A percentile compares a stretch with the other conserved stretches of the same genome.
Evolutionary conservation across 2,888 invertebrate genomes (phyloP).

Genomic region (Flexamia atlantica): DNA sequence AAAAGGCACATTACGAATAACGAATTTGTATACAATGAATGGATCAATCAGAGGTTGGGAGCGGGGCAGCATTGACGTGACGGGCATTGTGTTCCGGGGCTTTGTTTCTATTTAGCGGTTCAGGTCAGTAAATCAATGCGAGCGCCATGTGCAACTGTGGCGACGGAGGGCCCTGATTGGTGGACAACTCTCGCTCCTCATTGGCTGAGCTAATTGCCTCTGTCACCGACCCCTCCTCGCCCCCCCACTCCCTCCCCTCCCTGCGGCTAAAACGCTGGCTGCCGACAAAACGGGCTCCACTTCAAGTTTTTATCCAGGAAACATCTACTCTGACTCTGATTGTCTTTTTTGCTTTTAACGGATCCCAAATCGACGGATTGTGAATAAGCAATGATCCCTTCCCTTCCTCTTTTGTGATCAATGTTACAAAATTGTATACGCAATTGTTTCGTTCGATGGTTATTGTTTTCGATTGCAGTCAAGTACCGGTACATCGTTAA

Average conservation of each 20-base stretch:
- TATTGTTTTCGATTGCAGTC: not conserved
- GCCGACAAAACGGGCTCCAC: constrained; percentile 23
- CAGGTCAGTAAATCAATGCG: constrained; percentile 61
- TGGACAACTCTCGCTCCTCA: constrained; percentile 60
- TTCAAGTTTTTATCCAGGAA: constrained; percentile 22
- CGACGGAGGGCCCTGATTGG: constrained; percentile 49
- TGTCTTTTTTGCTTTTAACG: constrained; percentile 21
- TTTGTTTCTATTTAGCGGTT: constrained; percentile 58
- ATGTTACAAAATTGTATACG: constrained; percentile 1
- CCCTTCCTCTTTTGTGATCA: not conserved
- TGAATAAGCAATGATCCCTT: constrained; percentile 39
- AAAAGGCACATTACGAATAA: constrained; percentile 53
- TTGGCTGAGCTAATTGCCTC: constrained; percentile 62
- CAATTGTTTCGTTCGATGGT: not conserved
- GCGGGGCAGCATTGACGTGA: constrained; percentile 1
- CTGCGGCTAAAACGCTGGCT: not conserved
- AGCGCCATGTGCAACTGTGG: constrained; percentile 56
- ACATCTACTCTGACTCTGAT: constrained; percentile 18
- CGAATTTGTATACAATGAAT: constrained; percentile 57
- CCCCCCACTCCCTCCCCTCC: constrained; percentile 40
- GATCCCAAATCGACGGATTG: constrained; percentile 39
- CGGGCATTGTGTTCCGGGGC: constrained; percentile 36
- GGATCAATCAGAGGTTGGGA: constrained; percentile 37
- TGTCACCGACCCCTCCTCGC: constrained; percentile 57
- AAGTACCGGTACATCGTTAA: too few species aligned